phyloP scores from a whole-genome alignment of 2,888 invertebrate genomes.

The Abscondita cerata region DNA sequence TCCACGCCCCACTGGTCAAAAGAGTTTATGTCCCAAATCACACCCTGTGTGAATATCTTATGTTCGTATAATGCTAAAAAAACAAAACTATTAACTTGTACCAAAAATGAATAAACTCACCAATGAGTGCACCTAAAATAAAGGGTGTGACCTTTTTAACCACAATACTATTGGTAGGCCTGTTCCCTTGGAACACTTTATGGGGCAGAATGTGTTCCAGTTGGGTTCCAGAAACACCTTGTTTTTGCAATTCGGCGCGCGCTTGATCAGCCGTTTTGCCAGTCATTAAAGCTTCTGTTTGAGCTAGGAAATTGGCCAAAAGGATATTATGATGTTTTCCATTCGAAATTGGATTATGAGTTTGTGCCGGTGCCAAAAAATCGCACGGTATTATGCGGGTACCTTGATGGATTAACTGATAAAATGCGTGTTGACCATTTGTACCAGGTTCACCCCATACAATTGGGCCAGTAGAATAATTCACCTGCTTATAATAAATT shows the following conservation, averaged over 20 bases:
- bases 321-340: constrained; percentile 93
- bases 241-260: constrained; percentile 77
- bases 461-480: constrained; percentile 77
- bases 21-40: constrained; percentile 99
- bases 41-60: constrained; percentile 98
- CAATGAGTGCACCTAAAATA: constrained; percentile 90
- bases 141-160: constrained; percentile 92
- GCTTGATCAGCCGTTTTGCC: constrained; percentile 65
- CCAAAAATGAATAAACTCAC: constrained; percentile 60
- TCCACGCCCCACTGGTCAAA: constrained; percentile 99
- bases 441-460: constrained; percentile 99
- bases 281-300: constrained; percentile 97
- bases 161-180: constrained; percentile 96
- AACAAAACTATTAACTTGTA: background rate
- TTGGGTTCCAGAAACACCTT: constrained; percentile 77
- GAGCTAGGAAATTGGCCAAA: constrained; percentile 96
- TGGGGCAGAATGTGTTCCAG: constrained; percentile 87
- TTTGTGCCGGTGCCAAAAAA: constrained; percentile 92
- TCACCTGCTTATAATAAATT: constrained; percentile 48
- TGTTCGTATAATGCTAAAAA: constrained; percentile 90
- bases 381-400: constrained; percentile 91
- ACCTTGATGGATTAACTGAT: constrained; percentile 97
- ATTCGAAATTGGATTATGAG: constrained; percentile 84
- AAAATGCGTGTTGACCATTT: constrained; percentile 99
- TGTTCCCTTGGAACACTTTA: constrained; percentile 96